A percentile compares a stretch with the other conserved stretches of the same genome.
Evolutionary conservation across 2,113 vertebrate species (phyloP).

Genomic region (Podarcis raffonei): DNA sequence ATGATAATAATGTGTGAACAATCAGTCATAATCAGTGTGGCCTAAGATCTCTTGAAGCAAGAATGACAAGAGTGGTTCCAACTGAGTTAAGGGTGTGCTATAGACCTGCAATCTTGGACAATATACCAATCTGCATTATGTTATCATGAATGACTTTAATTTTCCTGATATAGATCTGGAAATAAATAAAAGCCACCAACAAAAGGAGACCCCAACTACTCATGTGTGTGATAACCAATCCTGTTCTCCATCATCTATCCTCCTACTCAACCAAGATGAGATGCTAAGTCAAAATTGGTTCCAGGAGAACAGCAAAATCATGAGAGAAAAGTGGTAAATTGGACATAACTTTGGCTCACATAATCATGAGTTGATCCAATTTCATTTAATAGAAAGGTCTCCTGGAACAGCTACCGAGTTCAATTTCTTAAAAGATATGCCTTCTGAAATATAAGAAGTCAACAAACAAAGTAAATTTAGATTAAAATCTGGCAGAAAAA

Average conservation of each 20-base stretch:
- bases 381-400: background rate
- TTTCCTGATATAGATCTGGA: background rate
- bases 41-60: background rate
- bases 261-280: background rate
- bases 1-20: slow-evolving; percentile 4
- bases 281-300: background rate
- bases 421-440: background rate
- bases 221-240: background rate
- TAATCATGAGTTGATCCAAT: background rate
- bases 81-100: background rate
- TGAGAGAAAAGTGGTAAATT: background rate
- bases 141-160: background rate
- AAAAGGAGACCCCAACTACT: background rate
- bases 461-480: background rate
- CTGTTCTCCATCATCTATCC: background rate
- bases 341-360: background rate
- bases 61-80: background rate
- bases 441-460: background rate
- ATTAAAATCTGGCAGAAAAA: background rate
- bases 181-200: background rate
- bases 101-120: background rate
- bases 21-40: slow-evolving; percentile 5
- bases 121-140: slow-evolving; percentile 16
- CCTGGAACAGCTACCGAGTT: background rate
- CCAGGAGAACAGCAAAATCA: background rate